Conservation (phyloP, 2,888 invertebrate genomes). For the Lasioglossum malachurum region DNA sequence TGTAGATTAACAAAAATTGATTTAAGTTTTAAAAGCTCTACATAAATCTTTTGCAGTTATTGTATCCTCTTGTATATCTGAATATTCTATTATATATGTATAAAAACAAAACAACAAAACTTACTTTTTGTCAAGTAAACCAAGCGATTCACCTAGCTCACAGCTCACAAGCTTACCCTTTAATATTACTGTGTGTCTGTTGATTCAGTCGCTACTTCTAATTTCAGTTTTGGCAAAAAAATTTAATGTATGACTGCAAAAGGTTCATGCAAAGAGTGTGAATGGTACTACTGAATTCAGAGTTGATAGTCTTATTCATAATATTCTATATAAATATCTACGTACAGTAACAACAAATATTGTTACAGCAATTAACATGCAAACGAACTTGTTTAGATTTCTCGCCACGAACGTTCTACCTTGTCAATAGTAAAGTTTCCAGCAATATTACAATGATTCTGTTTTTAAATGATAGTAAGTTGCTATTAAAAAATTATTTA, state of each 20-base stretch:
- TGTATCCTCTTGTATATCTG: background rate
- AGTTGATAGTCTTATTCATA: conserved; percentile 17
- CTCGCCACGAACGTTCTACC: conserved; percentile 50
- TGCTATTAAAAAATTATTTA: conserved; percentile 22
- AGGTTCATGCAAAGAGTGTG: conserved; percentile 24
- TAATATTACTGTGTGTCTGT: background rate
- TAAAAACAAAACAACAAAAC: background rate
- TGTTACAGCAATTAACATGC: conserved; percentile 32
- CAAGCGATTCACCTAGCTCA: background rate
- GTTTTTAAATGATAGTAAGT: conserved; percentile 20
- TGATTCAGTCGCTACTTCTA: background rate
- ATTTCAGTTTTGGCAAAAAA: background rate
- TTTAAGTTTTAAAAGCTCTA: conserved; percentile 22
- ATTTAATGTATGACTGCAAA: conserved; percentile 30
- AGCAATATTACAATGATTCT: conserved; percentile 7
- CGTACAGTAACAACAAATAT: conserved; percentile 36
- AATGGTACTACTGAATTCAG: conserved; percentile 16
- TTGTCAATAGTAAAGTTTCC: conserved; percentile 53
- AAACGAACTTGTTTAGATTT: conserved; percentile 50
- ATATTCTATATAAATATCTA: conserved; percentile 3
- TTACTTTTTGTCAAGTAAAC: background rate
- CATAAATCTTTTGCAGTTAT: conserved; percentile 43
- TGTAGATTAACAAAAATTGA: conserved; percentile 22
- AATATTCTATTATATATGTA: background rate
- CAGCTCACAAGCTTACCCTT: background rate